Percentiles rank a stretch among this genome's conserved stretches.
Evolutionary conservation across 2,113 vertebrate species (phyloP).

Genomic region (Rallus limicola): DNA sequence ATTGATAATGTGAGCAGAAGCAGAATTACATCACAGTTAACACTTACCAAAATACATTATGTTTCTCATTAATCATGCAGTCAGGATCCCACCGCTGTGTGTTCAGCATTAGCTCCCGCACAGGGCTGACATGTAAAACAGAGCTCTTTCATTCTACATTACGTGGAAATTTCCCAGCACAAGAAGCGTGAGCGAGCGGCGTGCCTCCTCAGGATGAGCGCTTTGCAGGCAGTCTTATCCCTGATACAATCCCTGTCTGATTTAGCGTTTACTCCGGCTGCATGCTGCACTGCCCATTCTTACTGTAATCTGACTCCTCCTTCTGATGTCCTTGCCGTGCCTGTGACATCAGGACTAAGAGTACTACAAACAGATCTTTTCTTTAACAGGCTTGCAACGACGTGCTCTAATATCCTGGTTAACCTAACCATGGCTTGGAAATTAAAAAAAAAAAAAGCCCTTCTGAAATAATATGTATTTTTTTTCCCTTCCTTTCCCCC

Average conservation of each 20-base stretch:
- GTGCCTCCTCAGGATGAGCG: constrained; percentile 70
- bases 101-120: constrained; percentile 79
- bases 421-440: neutral
- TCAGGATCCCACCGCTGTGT: constrained; percentile 81
- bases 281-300: constrained; percentile 81
- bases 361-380: constrained; percentile 76
- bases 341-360: constrained; percentile 82
- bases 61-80: constrained; percentile 89
- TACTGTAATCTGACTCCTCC: constrained; percentile 88
- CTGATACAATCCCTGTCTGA: constrained; percentile 72
- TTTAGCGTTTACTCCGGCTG: constrained; percentile 76
- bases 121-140: constrained; percentile 68
- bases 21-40: constrained; percentile 46
- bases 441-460: neutral
- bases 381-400: neutral
- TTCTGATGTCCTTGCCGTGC: constrained; percentile 83
- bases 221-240: constrained; percentile 69
- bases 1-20: constrained; percentile 44
- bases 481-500: too few relatives aligned
- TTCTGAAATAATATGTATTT: neutral
- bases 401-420: constrained; percentile 7
- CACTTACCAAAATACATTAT: constrained; percentile 99
- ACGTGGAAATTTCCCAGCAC: constrained; percentile 74
- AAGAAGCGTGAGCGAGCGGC: constrained; percentile 53
- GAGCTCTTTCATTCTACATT: constrained; percentile 81